A percentile compares a stretch with the other conserved stretches of the same genome.
Evolutionary conservation across 2,888 invertebrate species (phyloP).

Genomic region (Dasysyrphus tricinctus): DNA sequence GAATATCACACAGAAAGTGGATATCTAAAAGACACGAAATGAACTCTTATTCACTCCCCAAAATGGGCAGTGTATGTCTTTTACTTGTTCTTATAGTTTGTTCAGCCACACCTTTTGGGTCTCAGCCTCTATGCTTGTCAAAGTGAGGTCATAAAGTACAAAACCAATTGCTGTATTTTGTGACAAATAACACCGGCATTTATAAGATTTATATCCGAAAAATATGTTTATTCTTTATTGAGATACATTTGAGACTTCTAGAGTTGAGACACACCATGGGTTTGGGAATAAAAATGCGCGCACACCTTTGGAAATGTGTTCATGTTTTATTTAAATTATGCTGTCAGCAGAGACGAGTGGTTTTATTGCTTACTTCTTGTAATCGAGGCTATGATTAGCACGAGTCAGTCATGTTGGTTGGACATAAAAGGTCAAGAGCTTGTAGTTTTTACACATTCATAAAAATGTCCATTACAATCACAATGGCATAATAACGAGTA

Average conservation of each 20-base stretch:
- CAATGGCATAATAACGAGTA: not conserved
- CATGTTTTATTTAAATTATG: conserved; percentile 67
- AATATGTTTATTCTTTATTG: conserved; percentile 52
- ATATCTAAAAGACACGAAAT: conserved; percentile 1
- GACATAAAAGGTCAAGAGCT: conserved; percentile 22
- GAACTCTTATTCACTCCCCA: conserved; percentile 27
- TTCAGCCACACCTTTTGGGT: conserved; percentile 36
- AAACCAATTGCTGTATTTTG: conserved; percentile 63
- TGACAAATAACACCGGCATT: conserved; percentile 62
- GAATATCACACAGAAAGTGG: conserved; percentile 3
- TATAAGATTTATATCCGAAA: conserved; percentile 68
- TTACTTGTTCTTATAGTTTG: not conserved
- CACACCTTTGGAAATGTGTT: conserved; percentile 60
- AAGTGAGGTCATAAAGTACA: conserved; percentile 50
- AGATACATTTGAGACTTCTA: conserved; percentile 42
- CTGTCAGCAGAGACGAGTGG: conserved; percentile 51
- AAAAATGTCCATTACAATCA: not conserved
- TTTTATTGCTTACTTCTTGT: conserved; percentile 17
- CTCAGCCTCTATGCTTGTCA: conserved; percentile 27
- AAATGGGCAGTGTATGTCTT: conserved; percentile 13
- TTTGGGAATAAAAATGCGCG: conserved; percentile 31
- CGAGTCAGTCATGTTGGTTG: conserved; percentile 16
- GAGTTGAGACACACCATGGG: not conserved
- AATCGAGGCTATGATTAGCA: conserved; percentile 17
- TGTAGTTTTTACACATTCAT: not conserved